Conservation (phyloP, 2,888 invertebrate species). For the Muschampia plurimacula region DNA sequence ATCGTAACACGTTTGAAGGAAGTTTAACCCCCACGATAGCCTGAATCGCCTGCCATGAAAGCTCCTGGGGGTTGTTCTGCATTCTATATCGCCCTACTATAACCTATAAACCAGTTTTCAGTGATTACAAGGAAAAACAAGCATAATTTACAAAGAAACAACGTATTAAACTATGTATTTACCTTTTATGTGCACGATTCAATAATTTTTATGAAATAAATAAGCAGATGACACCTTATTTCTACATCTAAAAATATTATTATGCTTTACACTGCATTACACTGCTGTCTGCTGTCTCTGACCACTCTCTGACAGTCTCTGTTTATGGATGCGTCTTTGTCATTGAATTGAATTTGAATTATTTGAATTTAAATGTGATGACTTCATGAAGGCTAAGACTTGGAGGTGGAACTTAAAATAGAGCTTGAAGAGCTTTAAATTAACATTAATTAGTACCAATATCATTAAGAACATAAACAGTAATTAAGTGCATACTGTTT, state of each 20-base stretch:
- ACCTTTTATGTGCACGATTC: slow-evolving; percentile 74
- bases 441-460: no score
- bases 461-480: background rate
- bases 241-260: slow-evolving; percentile 87
- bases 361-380: no score
- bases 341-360: slow-evolving; percentile 43
- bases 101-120: slow-evolving; percentile 84
- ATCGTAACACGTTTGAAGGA: slow-evolving; percentile 81
- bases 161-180: slow-evolving; percentile 58
- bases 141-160: slow-evolving; percentile 42
- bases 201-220: slow-evolving; percentile 61
- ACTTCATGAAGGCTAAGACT: slow-evolving; percentile 22
- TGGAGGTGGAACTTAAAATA: slow-evolving; percentile 1
- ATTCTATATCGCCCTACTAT: slow-evolving; percentile 83
- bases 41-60: slow-evolving; percentile 86
- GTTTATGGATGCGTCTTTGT: slow-evolving; percentile 59
- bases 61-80: slow-evolving; percentile 78
- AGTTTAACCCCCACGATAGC: slow-evolving; percentile 85
- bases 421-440: slow-evolving; percentile 28
- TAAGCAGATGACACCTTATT: slow-evolving; percentile 79
- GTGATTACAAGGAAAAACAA: slow-evolving; percentile 66
- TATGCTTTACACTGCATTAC: slow-evolving; percentile 61
- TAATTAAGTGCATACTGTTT: no score
- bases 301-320: background rate
- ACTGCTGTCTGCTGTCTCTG: slow-evolving; percentile 40